A percentile compares a stretch with the other conserved stretches of the same genome.
Conservation (phyloP, 1,140 invertebrate species). For the Drosophila watanabei region DNA sequence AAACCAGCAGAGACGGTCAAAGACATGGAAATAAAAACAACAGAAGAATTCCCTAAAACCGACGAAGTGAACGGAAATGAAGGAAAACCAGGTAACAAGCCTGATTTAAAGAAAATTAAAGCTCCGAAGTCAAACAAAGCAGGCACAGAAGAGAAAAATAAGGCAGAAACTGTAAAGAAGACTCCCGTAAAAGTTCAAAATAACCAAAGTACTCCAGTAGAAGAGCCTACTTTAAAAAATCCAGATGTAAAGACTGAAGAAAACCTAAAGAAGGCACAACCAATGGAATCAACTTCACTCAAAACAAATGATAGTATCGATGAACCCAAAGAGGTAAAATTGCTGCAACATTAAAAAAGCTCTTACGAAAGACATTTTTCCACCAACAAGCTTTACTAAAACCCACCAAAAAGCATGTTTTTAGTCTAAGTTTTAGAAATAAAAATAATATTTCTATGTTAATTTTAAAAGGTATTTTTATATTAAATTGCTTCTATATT, state of each 20-base stretch:
- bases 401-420: neutral
- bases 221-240: neutral
- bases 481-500: neutral
- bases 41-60: too few relatives aligned
- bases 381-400: constrained; percentile 6
- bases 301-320: neutral
- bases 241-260: neutral
- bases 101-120: neutral
- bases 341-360: neutral
- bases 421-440: neutral
- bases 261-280: neutral
- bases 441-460: neutral
- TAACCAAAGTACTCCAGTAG: neutral
- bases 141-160: neutral
- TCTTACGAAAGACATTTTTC: neutral
- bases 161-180: neutral
- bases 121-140: neutral
- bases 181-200: neutral
- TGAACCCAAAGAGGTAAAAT: constrained; percentile 4
- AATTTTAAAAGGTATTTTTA: neutral
- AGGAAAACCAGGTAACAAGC: neutral
- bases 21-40: neutral
- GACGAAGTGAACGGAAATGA: neutral
- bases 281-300: neutral
- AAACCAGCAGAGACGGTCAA: neutral